Conservation (phyloP, 2,113 vertebrate species). For the Dromas ardeola region DNA sequence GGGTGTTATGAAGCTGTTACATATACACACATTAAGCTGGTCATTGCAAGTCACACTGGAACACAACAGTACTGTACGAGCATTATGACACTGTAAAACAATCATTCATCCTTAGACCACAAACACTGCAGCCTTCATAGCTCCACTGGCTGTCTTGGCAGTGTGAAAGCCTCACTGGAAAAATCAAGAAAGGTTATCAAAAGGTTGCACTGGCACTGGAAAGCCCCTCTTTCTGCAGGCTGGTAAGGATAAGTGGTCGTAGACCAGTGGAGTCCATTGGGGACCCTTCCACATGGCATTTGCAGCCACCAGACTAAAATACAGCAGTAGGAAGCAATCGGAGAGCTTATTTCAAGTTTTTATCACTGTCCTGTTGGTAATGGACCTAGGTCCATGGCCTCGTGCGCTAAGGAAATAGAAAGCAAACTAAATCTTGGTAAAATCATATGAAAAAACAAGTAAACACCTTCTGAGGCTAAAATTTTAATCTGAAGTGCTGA, state of each 20-base stretch:
- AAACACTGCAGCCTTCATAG: background rate
- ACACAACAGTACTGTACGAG: background rate
- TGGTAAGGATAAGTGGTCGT: fast-evolving
- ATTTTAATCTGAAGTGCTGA: background rate
- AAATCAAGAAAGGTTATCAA: background rate
- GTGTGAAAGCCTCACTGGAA: background rate
- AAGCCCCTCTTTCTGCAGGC: background rate
- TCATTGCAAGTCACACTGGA: background rate
- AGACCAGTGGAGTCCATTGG: background rate
- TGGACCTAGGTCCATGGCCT: background rate
- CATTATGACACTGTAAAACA: background rate
- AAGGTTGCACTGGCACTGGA: background rate
- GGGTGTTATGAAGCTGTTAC: background rate
- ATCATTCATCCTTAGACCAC: background rate
- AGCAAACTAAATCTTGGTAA: background rate
- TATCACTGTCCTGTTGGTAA: background rate
- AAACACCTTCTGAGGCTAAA: background rate
- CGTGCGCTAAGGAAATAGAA: background rate
- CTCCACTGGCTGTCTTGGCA: background rate
- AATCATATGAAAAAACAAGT: background rate
- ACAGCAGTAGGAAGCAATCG: background rate
- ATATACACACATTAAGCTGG: background rate
- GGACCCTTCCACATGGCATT: background rate
- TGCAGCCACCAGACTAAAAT: background rate
- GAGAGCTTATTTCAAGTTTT: background rate